Base-by-base conservation (phyloP, 2,797 vertebrate genomes). In the Eulemur coronatus region DNA sequence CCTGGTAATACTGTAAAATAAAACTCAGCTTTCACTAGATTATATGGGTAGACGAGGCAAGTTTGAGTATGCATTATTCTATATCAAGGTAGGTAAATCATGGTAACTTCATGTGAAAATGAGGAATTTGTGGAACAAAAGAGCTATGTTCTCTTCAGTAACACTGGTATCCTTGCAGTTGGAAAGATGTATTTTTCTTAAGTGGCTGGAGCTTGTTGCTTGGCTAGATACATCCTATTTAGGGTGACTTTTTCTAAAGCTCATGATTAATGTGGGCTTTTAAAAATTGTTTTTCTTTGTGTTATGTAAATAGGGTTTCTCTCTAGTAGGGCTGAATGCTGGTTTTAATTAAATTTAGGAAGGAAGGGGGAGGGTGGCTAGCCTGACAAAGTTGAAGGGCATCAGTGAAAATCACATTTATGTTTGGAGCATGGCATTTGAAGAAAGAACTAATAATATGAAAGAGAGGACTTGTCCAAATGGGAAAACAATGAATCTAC, bases 261-360 rank as follows among this genome's bases (percentile, higher is more conserved):
- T 97, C 86, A 28, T 97, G 97, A 98, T 98, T 98, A 98, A 98
- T 95, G 82, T 72, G 96, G 90, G 94, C 96, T 98, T 98, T 98
- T 98, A 98, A 98, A 98, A 98, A 96, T 30, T 97, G 94, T 97
- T 98, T 98, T 98, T 59, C 87, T 98, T 98, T 98, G 92, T 97
- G 94, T 96, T 98, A 95, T 97, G 93, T 97, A 98, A 98, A 98
- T 98, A 98, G 96, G 97, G 76, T 92, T 98, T 98, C 96, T 98
- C 97, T 97, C 69, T 93, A 98, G 81, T 35, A 90, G 96, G 97
- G 89, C 28, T 93, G 87, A 96, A 98, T 96, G 73, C 98, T 98
- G 98, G 96, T 94, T 98, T 98, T 98, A 98, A 98, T 98, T 98
- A 98, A 94, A 96, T 97, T 96, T 91, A 94, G 97, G 87, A 98